Base-by-base conservation (phyloP, 2,888 invertebrate genomes). In the Ochropleura plecta region DNA sequence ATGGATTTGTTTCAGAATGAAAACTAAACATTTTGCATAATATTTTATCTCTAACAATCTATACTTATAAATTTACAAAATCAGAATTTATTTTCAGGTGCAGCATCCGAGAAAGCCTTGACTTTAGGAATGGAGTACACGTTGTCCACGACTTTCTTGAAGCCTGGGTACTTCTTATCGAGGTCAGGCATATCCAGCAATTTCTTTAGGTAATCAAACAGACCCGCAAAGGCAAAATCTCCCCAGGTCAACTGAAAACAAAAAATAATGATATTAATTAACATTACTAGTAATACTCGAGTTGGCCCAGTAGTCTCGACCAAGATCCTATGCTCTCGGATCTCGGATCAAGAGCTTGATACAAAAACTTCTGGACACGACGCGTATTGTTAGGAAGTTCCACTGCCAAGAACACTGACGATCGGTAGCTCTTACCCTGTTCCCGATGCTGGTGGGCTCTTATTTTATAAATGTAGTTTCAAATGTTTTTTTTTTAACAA, bases 21-120 rank as follows among this genome's bases (percentile, higher is more conserved):
- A n/a, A 9, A n/a, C n/a, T n/a, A 9, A 51, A 4, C 9, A n/a
- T 51, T 51, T n/a, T 51, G 18, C 51, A 51, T 53, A 53, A 5
- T 5, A 9, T n/a, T 4, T 53, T 5, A 10, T 53, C 9, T 18
- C 51, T n/a, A 9, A n/a, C 51, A n/a, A 3, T n/a, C n/a, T 8
- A 18, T n/a, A 30, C 1, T 30, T n/a, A 9, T n/a, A n/a, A 5
- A 5, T 10, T n/a, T 53, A 10, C 10, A 10, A 40, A 40, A 59
- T 62, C 7, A 62, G n/a, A 62, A 62, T 62, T 62, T 44, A n/a
- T 44, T 62, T n/a, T 62, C 62, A n/a, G 69, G 69, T 14, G 89
- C 89, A n/a, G 88, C 73, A 16, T 91, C 93, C 1, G 93, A 82
- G 82, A 93, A 95, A n/a, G 91, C 91, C 81, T 95, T 95, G 66